Conservation (phyloP, 2,113 vertebrate species). For the Scortum barcoo region DNA sequence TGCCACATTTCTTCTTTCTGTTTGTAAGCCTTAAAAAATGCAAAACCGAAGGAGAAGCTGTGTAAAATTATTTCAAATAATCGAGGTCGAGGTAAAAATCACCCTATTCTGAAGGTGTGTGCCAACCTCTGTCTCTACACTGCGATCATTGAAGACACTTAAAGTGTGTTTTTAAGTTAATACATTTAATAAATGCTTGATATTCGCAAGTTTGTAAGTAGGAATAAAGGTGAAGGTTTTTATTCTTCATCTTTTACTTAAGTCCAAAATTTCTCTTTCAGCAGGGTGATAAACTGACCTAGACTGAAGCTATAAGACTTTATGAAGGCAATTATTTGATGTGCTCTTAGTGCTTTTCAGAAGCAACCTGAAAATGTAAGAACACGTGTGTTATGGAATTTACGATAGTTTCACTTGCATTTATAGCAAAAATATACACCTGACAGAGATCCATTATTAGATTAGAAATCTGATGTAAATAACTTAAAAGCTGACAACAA, state of each 20-base stretch:
- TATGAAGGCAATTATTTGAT: neutral
- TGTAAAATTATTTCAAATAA: no score
- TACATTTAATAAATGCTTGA: neutral
- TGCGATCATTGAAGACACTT: neutral
- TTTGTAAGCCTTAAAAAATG: no score
- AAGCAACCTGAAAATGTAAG: neutral
- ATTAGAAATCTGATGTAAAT: neutral
- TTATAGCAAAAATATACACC: neutral
- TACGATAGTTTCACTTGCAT: neutral
- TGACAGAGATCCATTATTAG: neutral
- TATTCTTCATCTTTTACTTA: neutral
- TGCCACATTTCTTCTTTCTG: no score
- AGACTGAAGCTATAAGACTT: neutral
- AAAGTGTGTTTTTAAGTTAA: neutral
- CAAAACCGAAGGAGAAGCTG: no score
- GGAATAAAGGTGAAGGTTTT: neutral
- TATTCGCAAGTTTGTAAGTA: neutral
- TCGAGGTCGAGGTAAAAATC: no score
- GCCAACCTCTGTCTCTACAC: neutral
- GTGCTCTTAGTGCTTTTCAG: neutral
- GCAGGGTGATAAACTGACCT: neutral
- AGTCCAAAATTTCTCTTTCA: neutral
- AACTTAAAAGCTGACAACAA: neutral
- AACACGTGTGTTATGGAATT: neutral
- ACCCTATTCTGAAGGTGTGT: neutral